Evolutionary conservation across 2,113 vertebrate genomes (phyloP), one percentile per base, ranked within the genome.

Genomic region (Collichthys lucidus): DNA sequence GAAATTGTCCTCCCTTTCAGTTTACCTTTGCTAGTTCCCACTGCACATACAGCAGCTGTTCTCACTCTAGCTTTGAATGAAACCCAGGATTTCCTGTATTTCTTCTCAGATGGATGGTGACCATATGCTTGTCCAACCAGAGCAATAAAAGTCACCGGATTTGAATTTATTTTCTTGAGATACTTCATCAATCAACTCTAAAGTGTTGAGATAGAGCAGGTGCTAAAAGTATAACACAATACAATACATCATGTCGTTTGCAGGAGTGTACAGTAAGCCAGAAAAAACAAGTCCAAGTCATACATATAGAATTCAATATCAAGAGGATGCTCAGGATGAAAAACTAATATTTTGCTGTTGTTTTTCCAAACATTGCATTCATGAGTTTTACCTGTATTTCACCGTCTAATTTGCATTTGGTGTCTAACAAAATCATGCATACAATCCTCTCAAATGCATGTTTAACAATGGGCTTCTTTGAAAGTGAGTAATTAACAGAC

Each of bases 81-180:
- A 92, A 88, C 80, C 74, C 87, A 85, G 83, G 84, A 86, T 89
- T 90, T 93, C 82, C 79, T 81, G 81, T 82, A 65, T 86, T 88
- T 85, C 74, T 70, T 74, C 79, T 70, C 40, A 84, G 70, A 79
- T 62, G 79, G 67, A 84, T 90, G 88, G 85, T 74, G 84, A 87
- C 91, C 93, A 91, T 89, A 89, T 93, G 93, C 68, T 89, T 85
- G 91, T 68, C 68, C 40, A 86, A 86, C 78, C 74, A 81, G 55
- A 53, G 80, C 86, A 83, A 85, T 89, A 90, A 85, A 89, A 91
- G 89, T 90, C 85, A 74, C 42, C 50, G 46, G 66, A 76, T 79
- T 88, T 82, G 62, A 68, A 88, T 94, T 84, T 90, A 90, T 88
- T 91, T 91, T 86, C 83, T 86, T 66, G 44, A 69, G 75, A 82